These are phyloP conservation scores for Neostethus bicornis DNA, from an alignment of 2,797 vertebrate genomes.

Conservation along the genomic window DNA sequence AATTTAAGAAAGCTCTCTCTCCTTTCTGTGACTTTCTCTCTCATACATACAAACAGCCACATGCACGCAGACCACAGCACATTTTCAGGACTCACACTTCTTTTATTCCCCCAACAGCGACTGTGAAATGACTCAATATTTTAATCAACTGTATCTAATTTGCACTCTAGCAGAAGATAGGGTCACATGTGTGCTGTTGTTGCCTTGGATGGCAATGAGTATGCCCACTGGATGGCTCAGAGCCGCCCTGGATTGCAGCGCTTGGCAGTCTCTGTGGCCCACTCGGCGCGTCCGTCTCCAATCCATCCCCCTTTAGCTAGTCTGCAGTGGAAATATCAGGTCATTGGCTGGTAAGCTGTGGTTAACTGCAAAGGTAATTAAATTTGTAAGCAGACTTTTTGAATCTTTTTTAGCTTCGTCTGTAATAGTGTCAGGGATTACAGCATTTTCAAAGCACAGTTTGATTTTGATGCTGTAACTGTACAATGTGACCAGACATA, in stretches of 20 bases:
- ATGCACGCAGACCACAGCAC: slow-evolving; percentile 26
- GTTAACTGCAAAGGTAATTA: slow-evolving; percentile 84
- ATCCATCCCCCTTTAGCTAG: slow-evolving; percentile 63
- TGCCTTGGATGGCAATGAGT: slow-evolving; percentile 68
- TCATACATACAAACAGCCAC: slow-evolving; percentile 40
- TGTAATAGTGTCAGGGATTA: slow-evolving; percentile 76
- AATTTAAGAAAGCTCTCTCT: slow-evolving; percentile 53
- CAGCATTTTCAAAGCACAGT: slow-evolving; percentile 66
- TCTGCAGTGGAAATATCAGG: slow-evolving; percentile 80
- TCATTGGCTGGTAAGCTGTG: slow-evolving; percentile 82
- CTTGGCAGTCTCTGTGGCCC: slow-evolving; percentile 74
- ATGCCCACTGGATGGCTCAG: slow-evolving; percentile 71
- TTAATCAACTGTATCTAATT: slow-evolving; percentile 84
- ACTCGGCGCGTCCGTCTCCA: slow-evolving; percentile 62
- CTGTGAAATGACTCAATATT: slow-evolving; percentile 81
- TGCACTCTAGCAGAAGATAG: slow-evolving; percentile 73
- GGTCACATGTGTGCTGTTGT: slow-evolving; percentile 74
- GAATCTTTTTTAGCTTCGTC: slow-evolving; percentile 80
- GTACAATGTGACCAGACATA: slow-evolving; percentile 54
- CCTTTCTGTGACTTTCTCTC: slow-evolving; percentile 30
- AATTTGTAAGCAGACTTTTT: slow-evolving; percentile 83
- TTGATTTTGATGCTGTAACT: slow-evolving; percentile 67
- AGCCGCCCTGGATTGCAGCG: slow-evolving; percentile 66
- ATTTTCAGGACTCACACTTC: slow-evolving; percentile 59
- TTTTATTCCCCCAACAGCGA: slow-evolving; percentile 78